Conservation (phyloP, 2,797 vertebrate genomes). For the Hirundo rustica region DNA sequence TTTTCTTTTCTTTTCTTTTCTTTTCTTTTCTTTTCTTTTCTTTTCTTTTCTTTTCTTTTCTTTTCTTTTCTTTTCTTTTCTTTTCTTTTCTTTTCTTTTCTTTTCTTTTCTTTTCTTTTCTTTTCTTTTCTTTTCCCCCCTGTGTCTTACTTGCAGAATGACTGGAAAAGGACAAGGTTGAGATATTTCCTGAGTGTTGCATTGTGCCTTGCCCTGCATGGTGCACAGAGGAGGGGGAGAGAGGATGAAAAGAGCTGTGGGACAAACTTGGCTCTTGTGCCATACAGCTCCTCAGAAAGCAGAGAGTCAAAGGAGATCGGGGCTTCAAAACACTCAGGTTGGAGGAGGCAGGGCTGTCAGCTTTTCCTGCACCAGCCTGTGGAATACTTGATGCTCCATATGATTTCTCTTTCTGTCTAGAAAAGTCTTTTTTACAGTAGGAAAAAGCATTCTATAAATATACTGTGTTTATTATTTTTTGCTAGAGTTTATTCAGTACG, state of each 20-base stretch:
- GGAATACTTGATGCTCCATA: background rate
- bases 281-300: background rate
- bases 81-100: fast-evolving
- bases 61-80: background rate
- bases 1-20: fast-evolving
- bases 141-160: background rate
- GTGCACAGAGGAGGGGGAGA: background rate
- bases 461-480: constrained; percentile 30
- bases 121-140: fast-evolving
- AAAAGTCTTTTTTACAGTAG: background rate
- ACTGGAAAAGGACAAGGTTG: background rate
- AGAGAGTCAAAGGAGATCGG: fast-evolving
- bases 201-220: background rate
- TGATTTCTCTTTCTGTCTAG: background rate
- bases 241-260: background rate
- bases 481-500: background rate
- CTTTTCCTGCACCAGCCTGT: background rate
- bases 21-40: background rate
- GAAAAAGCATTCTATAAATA: background rate
- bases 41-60: fast-evolving
- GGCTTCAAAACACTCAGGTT: background rate
- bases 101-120: background rate
- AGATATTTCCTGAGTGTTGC: background rate
- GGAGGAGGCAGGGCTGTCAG: background rate
- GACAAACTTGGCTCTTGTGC: background rate